phyloP scores from a whole-genome alignment of 2,797 vertebrate species.

The Oreonectes daqikongensis region DNA sequence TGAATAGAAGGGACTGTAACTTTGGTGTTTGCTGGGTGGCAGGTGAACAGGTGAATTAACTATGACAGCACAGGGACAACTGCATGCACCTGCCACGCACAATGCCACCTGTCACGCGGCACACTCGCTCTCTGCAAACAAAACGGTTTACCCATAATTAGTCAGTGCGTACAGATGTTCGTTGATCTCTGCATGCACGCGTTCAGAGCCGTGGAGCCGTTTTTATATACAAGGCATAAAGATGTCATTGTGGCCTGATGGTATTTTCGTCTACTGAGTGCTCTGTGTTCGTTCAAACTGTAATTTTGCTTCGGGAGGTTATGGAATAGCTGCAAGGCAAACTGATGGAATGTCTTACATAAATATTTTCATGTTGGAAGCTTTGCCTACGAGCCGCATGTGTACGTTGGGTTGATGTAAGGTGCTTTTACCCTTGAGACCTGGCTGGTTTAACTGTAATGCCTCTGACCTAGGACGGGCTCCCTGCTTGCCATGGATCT shows the following conservation, averaged over 20 bases:
- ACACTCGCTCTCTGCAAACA: slow-evolving; percentile 25
- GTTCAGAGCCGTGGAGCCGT: slow-evolving; percentile 6
- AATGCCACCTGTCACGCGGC: slow-evolving; percentile 68
- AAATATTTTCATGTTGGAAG: slow-evolving; percentile 51
- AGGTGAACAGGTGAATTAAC: slow-evolving; percentile 70
- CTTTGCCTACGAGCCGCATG: slow-evolving; percentile 18
- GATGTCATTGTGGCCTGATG: slow-evolving; percentile 33
- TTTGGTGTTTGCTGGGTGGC: slow-evolving; percentile 53
- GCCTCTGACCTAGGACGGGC: neutral
- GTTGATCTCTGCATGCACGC: neutral
- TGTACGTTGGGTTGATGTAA: slow-evolving; percentile 27
- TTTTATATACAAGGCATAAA: slow-evolving; percentile 58
- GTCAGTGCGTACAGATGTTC: slow-evolving; percentile 13
- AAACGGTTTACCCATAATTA: slow-evolving; percentile 26
- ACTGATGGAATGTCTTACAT: slow-evolving; percentile 49
- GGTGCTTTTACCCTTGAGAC: slow-evolving; percentile 19
- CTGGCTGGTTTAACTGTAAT: slow-evolving; percentile 32
- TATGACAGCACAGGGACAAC: slow-evolving; percentile 64
- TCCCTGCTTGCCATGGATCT: neutral
- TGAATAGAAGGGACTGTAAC: slow-evolving; percentile 39
- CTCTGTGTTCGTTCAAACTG: slow-evolving; percentile 45
- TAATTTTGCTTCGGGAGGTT: slow-evolving; percentile 31
- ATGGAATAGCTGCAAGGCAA: slow-evolving; percentile 32
- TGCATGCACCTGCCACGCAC: slow-evolving; percentile 71
- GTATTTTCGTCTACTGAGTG: slow-evolving; percentile 15